Conservation (phyloP, 2,888 invertebrate genomes). For the Actias luna region DNA sequence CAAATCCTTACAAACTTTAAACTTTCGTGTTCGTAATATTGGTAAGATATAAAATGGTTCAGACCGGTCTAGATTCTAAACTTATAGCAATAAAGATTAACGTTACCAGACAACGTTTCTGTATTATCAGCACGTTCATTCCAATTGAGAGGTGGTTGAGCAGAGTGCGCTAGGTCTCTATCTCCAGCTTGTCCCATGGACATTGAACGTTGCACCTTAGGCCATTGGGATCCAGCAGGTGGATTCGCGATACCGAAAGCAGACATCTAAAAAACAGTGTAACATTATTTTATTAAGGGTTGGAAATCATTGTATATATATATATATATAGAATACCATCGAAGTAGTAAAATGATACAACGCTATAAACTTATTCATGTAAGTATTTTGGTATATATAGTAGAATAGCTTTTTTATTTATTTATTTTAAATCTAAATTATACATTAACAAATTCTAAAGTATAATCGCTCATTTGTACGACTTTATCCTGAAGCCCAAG, state of each 20-base stretch:
- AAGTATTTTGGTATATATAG: too few species aligned
- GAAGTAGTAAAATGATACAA: too few species aligned
- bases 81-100: background rate
- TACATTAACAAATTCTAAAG: too few species aligned
- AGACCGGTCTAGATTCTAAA: too few species aligned
- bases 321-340: background rate
- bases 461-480: too few species aligned
- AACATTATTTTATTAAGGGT: background rate
- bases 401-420: too few species aligned
- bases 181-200: conserved; percentile 90
- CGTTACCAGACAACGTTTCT: conserved; percentile 75
- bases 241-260: background rate
- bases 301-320: background rate
- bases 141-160: conserved; percentile 80
- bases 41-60: too few species aligned
- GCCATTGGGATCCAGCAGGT: conserved; percentile 24
- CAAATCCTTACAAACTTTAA: too few species aligned
- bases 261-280: background rate
- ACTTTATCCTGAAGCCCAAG: background rate
- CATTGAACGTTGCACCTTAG: conserved; percentile 91
- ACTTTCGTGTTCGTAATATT: too few species aligned
- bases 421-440: too few species aligned
- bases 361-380: too few species aligned
- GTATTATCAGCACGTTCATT: conserved; percentile 53
- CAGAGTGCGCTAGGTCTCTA: conserved; percentile 62